Evolutionary conservation across 64 coral and sea anemone species (phyloP).

Genomic region (Pocillopora verrucosa): DNA sequence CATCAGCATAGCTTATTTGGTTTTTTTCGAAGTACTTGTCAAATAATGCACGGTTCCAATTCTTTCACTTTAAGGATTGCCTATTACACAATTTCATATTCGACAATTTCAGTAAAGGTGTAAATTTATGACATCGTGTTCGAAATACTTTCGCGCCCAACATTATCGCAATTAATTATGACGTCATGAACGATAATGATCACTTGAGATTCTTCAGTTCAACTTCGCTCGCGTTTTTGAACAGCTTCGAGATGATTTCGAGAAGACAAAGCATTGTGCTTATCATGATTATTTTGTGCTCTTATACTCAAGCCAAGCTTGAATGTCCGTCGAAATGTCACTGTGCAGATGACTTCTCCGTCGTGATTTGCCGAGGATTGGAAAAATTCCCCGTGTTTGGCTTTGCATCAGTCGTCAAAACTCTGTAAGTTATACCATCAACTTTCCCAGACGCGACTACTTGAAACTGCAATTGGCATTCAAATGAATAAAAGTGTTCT

Average conservation of each 20-base stretch:
- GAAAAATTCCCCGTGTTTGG: constrained; percentile 18
- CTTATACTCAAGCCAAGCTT: neutral
- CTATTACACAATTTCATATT: no score
- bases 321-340: constrained; percentile 39
- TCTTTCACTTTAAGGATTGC: no score
- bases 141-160: neutral
- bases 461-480: neutral
- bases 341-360: constrained; percentile 6
- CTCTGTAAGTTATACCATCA: constrained; percentile 33
- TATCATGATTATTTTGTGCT: neutral
- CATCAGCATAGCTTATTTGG: no score
- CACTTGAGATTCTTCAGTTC: neutral
- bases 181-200: constrained; percentile 14
- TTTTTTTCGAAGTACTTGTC: no score
- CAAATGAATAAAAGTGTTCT: neutral
- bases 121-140: neutral
- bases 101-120: no score
- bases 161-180: neutral
- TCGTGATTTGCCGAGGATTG: constrained; percentile 31
- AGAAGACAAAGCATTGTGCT: constrained; percentile 16
- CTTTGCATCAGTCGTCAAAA: constrained; percentile 29
- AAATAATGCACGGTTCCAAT: no score
- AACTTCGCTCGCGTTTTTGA: neutral
- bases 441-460: neutral
- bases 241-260: constrained; percentile 1